Percentiles rank a stretch among this genome's conserved stretches.
Evolutionary conservation across 2,113 vertebrate species (phyloP).

Genomic region (Hyaena hyaena): DNA sequence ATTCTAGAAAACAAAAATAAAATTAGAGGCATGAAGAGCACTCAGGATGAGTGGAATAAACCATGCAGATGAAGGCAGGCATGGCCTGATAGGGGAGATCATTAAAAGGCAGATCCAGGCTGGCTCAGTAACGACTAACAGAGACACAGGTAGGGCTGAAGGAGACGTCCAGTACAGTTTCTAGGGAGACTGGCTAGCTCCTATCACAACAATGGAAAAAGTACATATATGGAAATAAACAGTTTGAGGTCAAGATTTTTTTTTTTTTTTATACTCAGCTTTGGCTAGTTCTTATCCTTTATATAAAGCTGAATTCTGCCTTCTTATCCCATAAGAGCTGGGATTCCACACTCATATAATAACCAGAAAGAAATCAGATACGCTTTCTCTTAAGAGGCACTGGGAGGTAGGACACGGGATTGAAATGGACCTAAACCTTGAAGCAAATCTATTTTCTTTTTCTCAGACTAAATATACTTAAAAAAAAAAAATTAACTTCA

Average conservation of each 20-base stretch:
- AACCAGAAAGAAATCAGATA: background rate
- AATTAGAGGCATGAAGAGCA: background rate
- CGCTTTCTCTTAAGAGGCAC: background rate
- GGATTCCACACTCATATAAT: background rate
- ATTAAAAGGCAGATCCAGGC: background rate
- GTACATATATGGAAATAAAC: background rate
- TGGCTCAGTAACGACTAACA: background rate
- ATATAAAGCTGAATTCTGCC: background rate
- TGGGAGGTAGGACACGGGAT: background rate
- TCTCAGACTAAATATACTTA: background rate
- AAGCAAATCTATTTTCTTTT: background rate
- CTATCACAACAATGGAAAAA: background rate
- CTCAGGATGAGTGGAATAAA: background rate
- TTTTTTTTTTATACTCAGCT: background rate
- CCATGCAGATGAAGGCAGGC: background rate
- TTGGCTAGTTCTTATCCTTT: background rate
- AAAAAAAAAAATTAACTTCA: background rate
- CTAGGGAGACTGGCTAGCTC: background rate
- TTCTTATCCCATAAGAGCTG: background rate
- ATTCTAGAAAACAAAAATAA: background rate
- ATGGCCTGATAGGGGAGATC: background rate
- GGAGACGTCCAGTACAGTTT: fast-evolving
- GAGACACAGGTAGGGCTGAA: background rate
- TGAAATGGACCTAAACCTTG: background rate
- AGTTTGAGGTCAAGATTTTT: background rate